These are phyloP conservation scores for Tyrophagus putrescentiae DNA, from an alignment of 1,140 invertebrate genomes.

Conservation along the genomic window DNA sequence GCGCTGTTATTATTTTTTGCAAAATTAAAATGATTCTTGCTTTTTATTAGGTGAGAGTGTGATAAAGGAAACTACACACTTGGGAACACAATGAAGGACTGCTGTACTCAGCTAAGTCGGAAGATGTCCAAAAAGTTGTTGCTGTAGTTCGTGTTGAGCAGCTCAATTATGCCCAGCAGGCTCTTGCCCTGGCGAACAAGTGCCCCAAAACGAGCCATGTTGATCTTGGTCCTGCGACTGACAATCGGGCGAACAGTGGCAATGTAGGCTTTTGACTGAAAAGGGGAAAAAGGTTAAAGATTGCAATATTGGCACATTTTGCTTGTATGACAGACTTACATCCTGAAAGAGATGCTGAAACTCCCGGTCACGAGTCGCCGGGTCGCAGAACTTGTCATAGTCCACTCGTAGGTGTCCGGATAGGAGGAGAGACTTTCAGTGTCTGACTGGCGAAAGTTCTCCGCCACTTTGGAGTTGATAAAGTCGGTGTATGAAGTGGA, in stretches of 20 bases:
- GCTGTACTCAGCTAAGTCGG: not conserved
- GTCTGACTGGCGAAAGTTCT: not conserved
- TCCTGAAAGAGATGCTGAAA: not conserved
- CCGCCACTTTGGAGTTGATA: not conserved
- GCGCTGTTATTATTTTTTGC: no score
- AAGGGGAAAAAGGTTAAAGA: not conserved
- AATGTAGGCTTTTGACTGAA: no score
- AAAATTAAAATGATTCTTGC: no score
- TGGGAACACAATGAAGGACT: no score
- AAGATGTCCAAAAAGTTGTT: constrained; percentile 14
- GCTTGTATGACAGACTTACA: not conserved
- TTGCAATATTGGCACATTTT: no score
- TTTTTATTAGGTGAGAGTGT: no score
- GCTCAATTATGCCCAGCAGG: not conserved
- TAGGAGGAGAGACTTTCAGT: not conserved
- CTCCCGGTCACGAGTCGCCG: constrained; percentile 1
- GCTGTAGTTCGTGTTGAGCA: constrained; percentile 13
- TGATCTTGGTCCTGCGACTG: not conserved
- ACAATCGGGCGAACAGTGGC: no score
- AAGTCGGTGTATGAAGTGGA: no score
- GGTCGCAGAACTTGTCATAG: constrained; percentile 5
- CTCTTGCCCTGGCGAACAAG: constrained; percentile 6
- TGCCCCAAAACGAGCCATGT: constrained; percentile 6
- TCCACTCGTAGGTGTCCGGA: not conserved
- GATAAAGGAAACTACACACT: no score